Conservation (phyloP, 2,888 invertebrate species). For the Exocentrus adspersus region DNA sequence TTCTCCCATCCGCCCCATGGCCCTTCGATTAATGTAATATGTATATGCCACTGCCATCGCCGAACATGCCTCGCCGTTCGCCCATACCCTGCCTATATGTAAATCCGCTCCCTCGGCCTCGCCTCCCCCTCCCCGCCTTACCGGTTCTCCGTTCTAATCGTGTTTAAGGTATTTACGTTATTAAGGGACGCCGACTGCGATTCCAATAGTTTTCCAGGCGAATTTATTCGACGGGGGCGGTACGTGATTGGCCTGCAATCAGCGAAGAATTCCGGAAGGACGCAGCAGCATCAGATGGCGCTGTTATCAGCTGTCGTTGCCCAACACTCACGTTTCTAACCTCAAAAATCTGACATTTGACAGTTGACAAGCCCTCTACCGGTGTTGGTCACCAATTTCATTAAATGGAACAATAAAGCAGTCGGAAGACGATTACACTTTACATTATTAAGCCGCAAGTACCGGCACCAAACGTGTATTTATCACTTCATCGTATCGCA, state of each 20-base stretch:
- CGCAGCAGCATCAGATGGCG: background rate
- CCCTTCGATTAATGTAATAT: conserved; percentile 55
- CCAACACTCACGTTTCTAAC: background rate
- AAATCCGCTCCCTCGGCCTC: conserved; percentile 40
- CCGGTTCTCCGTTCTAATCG: conserved; percentile 39
- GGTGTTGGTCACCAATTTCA: too few relatives aligned
- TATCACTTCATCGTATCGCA: conserved; percentile 6
- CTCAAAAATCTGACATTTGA: too few relatives aligned
- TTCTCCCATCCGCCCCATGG: conserved; percentile 44
- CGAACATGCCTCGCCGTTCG: conserved; percentile 24
- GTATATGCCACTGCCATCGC: conserved; percentile 48
- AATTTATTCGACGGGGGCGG: conserved; percentile 5
- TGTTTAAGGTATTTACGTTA: conserved; percentile 49
- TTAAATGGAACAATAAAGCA: too few relatives aligned
- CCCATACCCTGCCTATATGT: conserved; percentile 46
- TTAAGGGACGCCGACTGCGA: conserved; percentile 31
- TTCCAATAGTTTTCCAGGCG: conserved; percentile 19
- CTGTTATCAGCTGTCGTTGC: background rate
- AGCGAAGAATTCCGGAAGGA: background rate
- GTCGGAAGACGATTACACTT: conserved; percentile 7
- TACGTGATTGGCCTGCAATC: conserved; percentile 4
- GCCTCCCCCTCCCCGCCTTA: conserved; percentile 27
- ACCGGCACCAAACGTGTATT: conserved; percentile 13
- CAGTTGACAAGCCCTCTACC: too few relatives aligned
- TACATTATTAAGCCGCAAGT: conserved; percentile 16